Evolutionary conservation across 2,797 vertebrate genomes (phyloP).

Genomic region (Syngnathus acus): DNA sequence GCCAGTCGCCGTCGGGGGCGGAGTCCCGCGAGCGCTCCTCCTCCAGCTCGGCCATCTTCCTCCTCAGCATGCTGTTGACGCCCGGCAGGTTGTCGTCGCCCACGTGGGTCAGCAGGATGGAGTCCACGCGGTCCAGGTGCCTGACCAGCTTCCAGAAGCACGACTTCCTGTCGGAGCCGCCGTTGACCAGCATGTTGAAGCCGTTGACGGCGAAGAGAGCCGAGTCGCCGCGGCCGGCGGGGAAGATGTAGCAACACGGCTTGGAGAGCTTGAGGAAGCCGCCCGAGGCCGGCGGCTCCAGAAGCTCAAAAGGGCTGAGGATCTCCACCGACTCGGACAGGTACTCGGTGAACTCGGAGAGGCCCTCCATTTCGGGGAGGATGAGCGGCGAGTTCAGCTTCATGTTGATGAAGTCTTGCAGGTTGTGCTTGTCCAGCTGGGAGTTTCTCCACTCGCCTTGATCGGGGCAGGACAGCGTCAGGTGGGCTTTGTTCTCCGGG

Average conservation of each 20-base stretch:
- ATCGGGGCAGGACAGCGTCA: conserved; percentile 90
- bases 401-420: conserved; percentile 97
- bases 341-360: conserved; percentile 96
- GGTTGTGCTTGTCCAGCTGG: conserved; percentile 93
- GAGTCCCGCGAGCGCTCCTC: conserved; percentile 95
- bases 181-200: conserved; percentile 97
- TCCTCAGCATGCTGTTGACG: conserved; percentile 92
- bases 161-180: conserved; percentile 90
- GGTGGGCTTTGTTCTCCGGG: conserved; percentile 92
- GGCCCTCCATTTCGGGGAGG: conserved; percentile 95
- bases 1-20: conserved; percentile 91
- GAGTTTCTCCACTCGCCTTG: conserved; percentile 98
- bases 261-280: conserved; percentile 96
- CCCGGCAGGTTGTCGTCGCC: conserved; percentile 93
- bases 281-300: conserved; percentile 92
- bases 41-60: conserved; percentile 88
- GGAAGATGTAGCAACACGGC: conserved; percentile 97
- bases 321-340: conserved; percentile 96
- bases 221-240: conserved; percentile 88
- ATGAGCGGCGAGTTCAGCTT: conserved; percentile 89
- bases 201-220: conserved; percentile 95
- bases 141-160: conserved; percentile 98
- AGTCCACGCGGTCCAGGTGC: conserved; percentile 92
- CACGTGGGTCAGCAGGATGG: conserved; percentile 91
- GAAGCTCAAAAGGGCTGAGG: conserved; percentile 89